Base-by-base conservation (phyloP, 2,113 vertebrate genomes). In the Neodon shergylaensis region DNA sequence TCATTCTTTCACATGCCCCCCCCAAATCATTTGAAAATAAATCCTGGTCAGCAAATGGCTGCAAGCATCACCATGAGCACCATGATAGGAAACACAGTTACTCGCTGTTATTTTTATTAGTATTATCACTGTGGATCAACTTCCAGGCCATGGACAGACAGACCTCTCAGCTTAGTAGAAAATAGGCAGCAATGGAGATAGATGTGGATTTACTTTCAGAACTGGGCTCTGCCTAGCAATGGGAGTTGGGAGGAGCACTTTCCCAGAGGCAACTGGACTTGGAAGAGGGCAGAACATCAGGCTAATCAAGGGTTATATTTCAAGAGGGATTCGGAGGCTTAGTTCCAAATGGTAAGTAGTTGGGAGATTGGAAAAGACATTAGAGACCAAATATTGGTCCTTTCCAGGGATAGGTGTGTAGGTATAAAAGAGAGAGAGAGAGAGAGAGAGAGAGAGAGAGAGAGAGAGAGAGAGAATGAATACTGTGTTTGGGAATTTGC, bases 201-300 rank as follows among this genome's bases (percentile, higher is more conserved):
- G 39, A 6, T 81, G 47, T 76, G 68, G 86, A 28, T 73, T 4
- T 68, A 13, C 31, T 74, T 83, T 63, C n/a, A 94, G 91, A 73
- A 44, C 28, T 26, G 22, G 31, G 42, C 17, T 54, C 19, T 87
- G 24, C 42, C 4, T 31, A 61, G 33, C 17, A 52, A 14, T 13
- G 8, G 3, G 33, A 54, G n/a, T 16, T 78, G n/a, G 26, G 19
- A 88, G 36, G 87, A 39, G 22, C 10, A 68, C 54, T 61, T 88
- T 42, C 6, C 26, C 7, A 7, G 42, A 11, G 5, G 24, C 0
- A 1, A 16, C 36, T 49, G 7, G 4, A 26, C 44, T 52, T 39
- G 7, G n/a, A 24, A 79, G n/a, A 52, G 1, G 39, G 4, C 11
- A 14, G 58, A 42, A 36, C 12, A 58, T 52, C 39, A 17, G 36